Evolutionary conservation across 2,888 invertebrate species (phyloP).

Genomic region (Leptinotarsa peninsularis): DNA sequence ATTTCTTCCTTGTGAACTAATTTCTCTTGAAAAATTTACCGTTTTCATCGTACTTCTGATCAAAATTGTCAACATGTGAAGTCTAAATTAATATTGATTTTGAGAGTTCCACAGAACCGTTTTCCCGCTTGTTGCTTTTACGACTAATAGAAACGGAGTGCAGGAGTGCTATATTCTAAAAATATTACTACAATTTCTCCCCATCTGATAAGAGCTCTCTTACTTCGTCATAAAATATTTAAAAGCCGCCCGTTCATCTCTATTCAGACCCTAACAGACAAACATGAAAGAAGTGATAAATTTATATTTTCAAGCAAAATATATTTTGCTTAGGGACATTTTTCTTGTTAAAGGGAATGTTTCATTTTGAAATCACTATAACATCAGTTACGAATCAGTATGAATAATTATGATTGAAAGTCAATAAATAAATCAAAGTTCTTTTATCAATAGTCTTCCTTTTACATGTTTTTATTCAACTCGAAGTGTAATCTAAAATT

Average conservation of each 20-base stretch:
- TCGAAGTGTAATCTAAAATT: too few relatives aligned
- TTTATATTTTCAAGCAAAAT: background rate
- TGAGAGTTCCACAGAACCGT: background rate
- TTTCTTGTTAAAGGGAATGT: background rate
- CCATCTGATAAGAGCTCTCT: constrained; percentile 23
- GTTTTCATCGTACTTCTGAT: too few relatives aligned
- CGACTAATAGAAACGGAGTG: background rate
- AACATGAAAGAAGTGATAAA: constrained; percentile 1
- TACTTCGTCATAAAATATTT: constrained; percentile 17
- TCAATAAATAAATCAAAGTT: too few relatives aligned
- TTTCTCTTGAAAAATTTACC: too few relatives aligned
- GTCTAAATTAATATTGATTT: too few relatives aligned
- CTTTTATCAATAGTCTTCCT: too few relatives aligned
- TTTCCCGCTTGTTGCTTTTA: constrained; percentile 2
- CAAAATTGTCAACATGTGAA: too few relatives aligned
- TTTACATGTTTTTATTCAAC: too few relatives aligned
- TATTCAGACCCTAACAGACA: constrained; percentile 14
- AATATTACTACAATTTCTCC: constrained; percentile 23
- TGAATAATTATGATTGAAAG: too few relatives aligned
- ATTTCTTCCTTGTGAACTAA: too few relatives aligned
- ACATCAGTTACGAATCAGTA: too few relatives aligned
- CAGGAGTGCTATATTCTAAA: constrained; percentile 4
- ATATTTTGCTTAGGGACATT: background rate
- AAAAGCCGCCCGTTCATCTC: constrained; percentile 16
- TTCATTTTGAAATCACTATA: too few relatives aligned